phyloP scores from a whole-genome alignment of 2,797 vertebrate species.

The Phataginus tricuspis region DNA sequence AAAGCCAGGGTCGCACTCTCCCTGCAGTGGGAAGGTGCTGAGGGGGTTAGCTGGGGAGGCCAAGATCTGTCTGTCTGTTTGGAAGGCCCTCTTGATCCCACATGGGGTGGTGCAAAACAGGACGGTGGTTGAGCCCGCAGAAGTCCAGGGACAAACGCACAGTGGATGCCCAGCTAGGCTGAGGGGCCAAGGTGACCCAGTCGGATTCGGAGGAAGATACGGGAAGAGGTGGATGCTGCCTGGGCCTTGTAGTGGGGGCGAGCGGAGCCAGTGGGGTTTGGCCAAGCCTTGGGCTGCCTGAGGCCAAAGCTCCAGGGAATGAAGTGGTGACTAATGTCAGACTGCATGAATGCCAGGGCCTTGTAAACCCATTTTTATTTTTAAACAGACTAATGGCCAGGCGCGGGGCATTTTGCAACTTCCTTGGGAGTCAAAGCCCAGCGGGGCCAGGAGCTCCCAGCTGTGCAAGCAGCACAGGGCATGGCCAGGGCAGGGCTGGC shows the following conservation, averaged over 20 bases:
- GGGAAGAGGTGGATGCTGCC: neutral
- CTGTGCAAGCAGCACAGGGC: neutral
- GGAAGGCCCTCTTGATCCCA: neutral
- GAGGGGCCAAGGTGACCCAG: neutral
- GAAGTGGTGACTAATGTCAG: conserved; percentile 41
- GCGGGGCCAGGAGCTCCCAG: neutral
- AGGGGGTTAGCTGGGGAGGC: neutral
- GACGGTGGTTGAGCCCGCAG: neutral
- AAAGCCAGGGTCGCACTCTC: neutral
- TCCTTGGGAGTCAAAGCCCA: neutral
- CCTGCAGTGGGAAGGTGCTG: neutral
- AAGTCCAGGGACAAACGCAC: neutral
- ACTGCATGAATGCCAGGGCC: neutral
- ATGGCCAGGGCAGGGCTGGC: neutral
- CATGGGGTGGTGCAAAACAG: neutral
- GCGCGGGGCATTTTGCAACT: conserved; percentile 44
- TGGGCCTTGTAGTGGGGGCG: neutral
- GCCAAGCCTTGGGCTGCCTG: neutral
- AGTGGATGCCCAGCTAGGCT: neutral
- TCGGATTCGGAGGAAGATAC: neutral
- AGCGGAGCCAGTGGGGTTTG: neutral
- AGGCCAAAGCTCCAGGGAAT: neutral
- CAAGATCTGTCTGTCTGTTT: neutral
- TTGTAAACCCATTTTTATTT: conserved; percentile 19
- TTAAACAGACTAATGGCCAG: conserved; percentile 42